These are phyloP conservation scores for Macroramphosus scolopax DNA, from an alignment of 2,797 vertebrate genomes.

Conservation along the genomic window DNA sequence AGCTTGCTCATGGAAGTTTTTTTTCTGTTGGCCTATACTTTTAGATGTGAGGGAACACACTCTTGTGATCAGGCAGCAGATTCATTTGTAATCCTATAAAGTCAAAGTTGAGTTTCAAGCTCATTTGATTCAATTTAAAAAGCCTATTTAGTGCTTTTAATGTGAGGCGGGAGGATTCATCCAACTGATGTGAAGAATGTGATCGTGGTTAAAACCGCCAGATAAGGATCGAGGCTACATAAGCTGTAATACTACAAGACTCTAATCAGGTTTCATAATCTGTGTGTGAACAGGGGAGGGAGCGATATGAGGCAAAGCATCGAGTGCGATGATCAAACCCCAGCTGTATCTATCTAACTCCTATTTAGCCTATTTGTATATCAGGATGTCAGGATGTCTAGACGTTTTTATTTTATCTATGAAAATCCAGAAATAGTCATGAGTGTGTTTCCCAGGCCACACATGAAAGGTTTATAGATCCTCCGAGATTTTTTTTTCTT, in stretches of 20 bases:
- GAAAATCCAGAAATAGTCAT: constrained; percentile 1
- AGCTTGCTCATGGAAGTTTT: no score
- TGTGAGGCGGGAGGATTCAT: neutral
- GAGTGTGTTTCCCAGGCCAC: neutral
- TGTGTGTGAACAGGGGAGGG: constrained; percentile 12
- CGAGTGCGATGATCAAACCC: constrained; percentile 5
- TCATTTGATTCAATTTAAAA: no score
- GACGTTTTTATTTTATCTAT: constrained; percentile 10
- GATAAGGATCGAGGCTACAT: no score
- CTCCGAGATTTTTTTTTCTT: constrained; percentile 1
- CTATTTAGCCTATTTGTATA: constrained; percentile 12
- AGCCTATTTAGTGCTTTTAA: no score
- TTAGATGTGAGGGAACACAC: no score
- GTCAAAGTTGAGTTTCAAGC: no score
- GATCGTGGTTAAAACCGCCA: constrained; percentile 2
- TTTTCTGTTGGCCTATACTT: no score
- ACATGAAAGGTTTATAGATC: constrained; percentile 6
- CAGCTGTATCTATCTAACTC: constrained; percentile 11
- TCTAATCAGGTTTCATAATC: constrained; percentile 23
- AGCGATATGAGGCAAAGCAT: constrained; percentile 20
- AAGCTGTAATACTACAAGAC: constrained; percentile 18
- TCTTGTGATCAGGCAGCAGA: no score
- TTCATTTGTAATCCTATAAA: no score
- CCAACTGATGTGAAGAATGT: constrained; percentile 20
- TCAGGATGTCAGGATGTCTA: constrained; percentile 16